Base-by-base conservation (phyloP, 2,113 vertebrate species). In the Acrocephalus arundinaceus region DNA sequence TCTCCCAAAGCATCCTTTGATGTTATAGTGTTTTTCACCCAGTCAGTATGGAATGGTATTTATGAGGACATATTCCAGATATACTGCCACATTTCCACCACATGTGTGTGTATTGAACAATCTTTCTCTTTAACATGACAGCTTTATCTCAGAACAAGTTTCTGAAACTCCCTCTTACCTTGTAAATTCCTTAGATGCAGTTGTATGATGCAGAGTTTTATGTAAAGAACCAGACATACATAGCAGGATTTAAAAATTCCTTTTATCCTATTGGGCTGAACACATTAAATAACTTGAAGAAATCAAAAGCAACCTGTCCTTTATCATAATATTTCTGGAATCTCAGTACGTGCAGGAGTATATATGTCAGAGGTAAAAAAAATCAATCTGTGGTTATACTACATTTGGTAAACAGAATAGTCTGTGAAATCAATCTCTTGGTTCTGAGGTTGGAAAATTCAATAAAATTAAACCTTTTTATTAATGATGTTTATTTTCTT, bases 91-190 rank as follows among this genome's bases (percentile, higher is more conserved):
- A 74, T 84, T 92, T 77, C 49, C 39, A 77, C 41, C 71, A 88
- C 46, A 30, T 90, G 48, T 55, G 18, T 30, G 27, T 74, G 43
- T 48, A 86, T 15, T 49, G 79, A 63, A 51, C 33, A 77, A 13
- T 88, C 66, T 81, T 70, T 82, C 61, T 87, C 15, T 80, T 57
- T 77, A 66, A 91, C 48, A 30, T 74, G 68, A 86, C 80, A 95
- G 61, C 35, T 93, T 92, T 93, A 94, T 74, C 93, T 92, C 72
- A 67, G 59, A 88, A 88, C 67, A 95, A 67, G 76, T 81, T 94
- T 94, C 68, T 74, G 39, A 77, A 95, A 88, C 33, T 86, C 79
- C 68, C 80, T 71, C 16, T 88, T 92, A 90, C 65, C 51, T 93
- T 90, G 76, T 90, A 93, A 94, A 93, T 94, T 96, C 76, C 51